Evolutionary conservation across 2,113 vertebrate genomes (phyloP), one percentile per base, ranked within the genome.

Genomic region (Agelaius tricolor): DNA sequence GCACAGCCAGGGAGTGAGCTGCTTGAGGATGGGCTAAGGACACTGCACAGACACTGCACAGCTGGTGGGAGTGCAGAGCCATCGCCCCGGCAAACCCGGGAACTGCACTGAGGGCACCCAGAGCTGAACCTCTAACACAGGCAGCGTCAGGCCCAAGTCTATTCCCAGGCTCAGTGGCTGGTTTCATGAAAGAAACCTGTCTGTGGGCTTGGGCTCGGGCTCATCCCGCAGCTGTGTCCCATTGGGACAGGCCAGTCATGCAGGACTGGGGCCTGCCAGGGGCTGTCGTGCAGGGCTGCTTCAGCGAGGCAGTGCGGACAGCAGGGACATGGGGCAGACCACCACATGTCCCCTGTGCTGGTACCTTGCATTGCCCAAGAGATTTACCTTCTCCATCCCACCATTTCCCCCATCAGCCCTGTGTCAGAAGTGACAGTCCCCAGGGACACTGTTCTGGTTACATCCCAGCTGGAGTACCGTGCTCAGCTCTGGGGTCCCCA

Each of bases 41-140:
- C 51, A 21, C 51, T 2, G 1, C 33, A 13, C 17, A 55, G 52
- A 44, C 51, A 21, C 44, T 2, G 1, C 33, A 13, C 17, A 55
- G 52, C 65, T 16, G 18, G 35, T 22, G 46, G 24, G 37, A 35
- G 7, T 8, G 15, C 15, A 51, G 24, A 16, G 44, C 35, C 68
- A 37, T 15, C 0, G 0, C 16, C 39, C 13, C 0, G 0, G 57
- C 23, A 59, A 47, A 47, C 9, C 18, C 1, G 0, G 20, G 23
- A 43, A 35, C 51, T n/a, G 43, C 26, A 1, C 26, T 14, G 16
- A 37, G 27, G 12, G 17, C 0, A 0, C n/a, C 66, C 43, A 22
- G 8, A 31, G 7, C 33, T 57, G 37, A 63, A 39, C 39, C 5
- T 1, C 35, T 23, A 28, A 37, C 3, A 5, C 6, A 20, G 47